These are phyloP conservation scores for Myrmecophaga tridactyla DNA, from an alignment of 2,113 vertebrate species.

Conservation along the genomic window DNA sequence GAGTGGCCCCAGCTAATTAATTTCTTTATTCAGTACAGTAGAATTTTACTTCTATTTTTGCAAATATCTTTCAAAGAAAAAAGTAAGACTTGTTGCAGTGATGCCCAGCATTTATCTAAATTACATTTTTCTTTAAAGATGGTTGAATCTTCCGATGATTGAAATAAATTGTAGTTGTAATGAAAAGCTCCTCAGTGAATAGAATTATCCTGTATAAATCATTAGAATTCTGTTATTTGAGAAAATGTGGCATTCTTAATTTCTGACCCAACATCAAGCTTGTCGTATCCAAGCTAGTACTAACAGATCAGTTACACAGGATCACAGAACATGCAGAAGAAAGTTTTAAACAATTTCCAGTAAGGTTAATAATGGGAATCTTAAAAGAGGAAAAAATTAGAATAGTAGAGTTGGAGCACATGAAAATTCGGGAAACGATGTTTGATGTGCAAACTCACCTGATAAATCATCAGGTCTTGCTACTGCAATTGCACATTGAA, in stretches of 20 bases:
- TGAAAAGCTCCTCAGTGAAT: not conserved
- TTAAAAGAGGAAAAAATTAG: not conserved
- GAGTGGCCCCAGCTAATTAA: not conserved
- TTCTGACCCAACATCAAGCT: not conserved
- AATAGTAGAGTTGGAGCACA: not conserved
- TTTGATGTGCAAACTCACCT: not conserved
- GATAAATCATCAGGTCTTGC: not conserved
- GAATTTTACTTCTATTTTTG: not conserved
- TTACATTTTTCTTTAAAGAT: slow-evolving; percentile 1
- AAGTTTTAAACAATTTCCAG: not conserved
- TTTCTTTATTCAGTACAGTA: not conserved
- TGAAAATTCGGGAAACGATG: not conserved
- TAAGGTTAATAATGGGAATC: not conserved
- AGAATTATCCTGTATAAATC: not conserved
- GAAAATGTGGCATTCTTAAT: not conserved
- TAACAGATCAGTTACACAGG: not conserved
- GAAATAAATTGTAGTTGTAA: not conserved
- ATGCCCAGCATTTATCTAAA: not conserved
- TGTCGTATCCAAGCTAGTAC: not conserved
- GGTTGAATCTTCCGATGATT: not conserved
- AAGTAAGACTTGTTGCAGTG: not conserved
- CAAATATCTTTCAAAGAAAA: not conserved
- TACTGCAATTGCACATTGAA: not conserved
- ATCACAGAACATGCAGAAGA: not conserved
- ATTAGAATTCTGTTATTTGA: not conserved